Conservation (phyloP, 37 sponge, comb jelly and placozoan species). For the Oopsacas minuta region DNA sequence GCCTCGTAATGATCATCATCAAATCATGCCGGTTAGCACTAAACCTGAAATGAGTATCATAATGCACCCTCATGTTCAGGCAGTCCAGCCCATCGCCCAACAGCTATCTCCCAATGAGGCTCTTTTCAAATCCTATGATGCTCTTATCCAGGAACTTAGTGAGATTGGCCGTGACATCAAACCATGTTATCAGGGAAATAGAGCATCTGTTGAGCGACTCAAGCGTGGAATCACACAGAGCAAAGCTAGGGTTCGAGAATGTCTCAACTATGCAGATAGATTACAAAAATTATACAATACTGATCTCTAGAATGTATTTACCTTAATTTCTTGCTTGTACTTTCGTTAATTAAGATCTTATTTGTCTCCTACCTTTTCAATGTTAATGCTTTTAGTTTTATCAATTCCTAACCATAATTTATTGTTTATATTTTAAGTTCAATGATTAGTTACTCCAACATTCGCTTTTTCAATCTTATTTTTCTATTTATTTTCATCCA, state of each 20-base stretch:
- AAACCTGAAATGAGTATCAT: neutral
- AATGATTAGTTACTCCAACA: too few relatives aligned
- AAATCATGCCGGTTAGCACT: neutral
- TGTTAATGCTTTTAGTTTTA: too few relatives aligned
- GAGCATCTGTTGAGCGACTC: slow-evolving; percentile 48
- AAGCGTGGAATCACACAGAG: slow-evolving; percentile 24
- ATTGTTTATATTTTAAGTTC: too few relatives aligned
- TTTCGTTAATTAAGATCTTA: too few relatives aligned
- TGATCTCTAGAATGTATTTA: neutral
- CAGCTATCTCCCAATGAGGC: neutral
- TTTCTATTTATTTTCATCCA: neutral
- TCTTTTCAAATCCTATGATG: slow-evolving; percentile 26
- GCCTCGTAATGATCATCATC: neutral
- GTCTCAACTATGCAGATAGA: neutral
- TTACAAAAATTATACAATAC: neutral
- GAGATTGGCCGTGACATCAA: slow-evolving; percentile 77
- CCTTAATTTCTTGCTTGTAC: too few relatives aligned
- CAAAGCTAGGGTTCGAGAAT: slow-evolving; percentile 1
- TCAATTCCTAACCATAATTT: too few relatives aligned
- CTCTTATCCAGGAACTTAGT: slow-evolving; percentile 35
- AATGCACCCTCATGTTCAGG: neutral
- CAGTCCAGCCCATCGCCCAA: neutral
- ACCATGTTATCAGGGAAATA: slow-evolving; percentile 69
- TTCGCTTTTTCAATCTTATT: neutral
- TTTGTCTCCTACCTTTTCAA: too few relatives aligned